These are phyloP conservation scores for Apostichopus californicus DNA, from an alignment of 35 echinoderm and acorn worm genomes.

Conservation along the genomic window DNA sequence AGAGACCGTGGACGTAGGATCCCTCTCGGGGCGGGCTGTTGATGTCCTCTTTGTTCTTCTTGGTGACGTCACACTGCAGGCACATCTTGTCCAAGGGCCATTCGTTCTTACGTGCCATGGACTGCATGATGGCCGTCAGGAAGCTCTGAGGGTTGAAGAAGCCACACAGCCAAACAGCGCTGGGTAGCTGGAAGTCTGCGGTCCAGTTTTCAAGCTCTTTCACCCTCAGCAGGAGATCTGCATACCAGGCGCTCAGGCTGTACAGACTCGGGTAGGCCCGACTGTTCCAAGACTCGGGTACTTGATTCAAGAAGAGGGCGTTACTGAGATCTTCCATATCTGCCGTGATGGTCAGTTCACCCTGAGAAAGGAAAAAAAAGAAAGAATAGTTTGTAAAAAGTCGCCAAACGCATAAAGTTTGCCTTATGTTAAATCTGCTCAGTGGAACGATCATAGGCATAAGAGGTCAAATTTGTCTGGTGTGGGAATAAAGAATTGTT, in stretches of 20 bases:
- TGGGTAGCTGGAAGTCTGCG: slow-evolving; percentile 92
- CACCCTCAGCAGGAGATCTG: slow-evolving; percentile 85
- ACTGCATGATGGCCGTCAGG: slow-evolving; percentile 99
- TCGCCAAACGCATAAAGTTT: not conserved
- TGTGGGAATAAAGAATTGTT: no score
- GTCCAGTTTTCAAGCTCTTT: slow-evolving; percentile 98
- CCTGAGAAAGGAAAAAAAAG: slow-evolving; percentile 53
- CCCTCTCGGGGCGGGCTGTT: slow-evolving; percentile 95
- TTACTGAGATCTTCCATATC: slow-evolving; percentile 98
- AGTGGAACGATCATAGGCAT: no score
- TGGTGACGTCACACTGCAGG: slow-evolving; percentile 97
- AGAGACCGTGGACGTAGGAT: slow-evolving; percentile 88
- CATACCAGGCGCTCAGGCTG: slow-evolving; percentile 84
- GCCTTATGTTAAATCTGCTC: no score
- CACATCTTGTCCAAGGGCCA: slow-evolving; percentile 99
- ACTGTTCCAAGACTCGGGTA: slow-evolving; percentile 89
- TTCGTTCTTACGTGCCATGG: slow-evolving; percentile 97
- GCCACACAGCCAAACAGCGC: slow-evolving; percentile 88
- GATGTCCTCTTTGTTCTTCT: slow-evolving; percentile 99
- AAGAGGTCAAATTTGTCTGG: no score
- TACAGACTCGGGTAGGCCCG: slow-evolving; percentile 92
- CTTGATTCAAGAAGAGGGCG: slow-evolving; percentile 84
- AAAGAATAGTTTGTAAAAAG: not conserved
- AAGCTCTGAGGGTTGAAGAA: slow-evolving; percentile 99
- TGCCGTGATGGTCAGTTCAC: slow-evolving; percentile 93